A percentile compares a stretch with the other conserved stretches of the same genome.
phyloP scores from a whole-genome alignment of 2,113 vertebrate genomes.

The Gymnobelideus leadbeateri region DNA sequence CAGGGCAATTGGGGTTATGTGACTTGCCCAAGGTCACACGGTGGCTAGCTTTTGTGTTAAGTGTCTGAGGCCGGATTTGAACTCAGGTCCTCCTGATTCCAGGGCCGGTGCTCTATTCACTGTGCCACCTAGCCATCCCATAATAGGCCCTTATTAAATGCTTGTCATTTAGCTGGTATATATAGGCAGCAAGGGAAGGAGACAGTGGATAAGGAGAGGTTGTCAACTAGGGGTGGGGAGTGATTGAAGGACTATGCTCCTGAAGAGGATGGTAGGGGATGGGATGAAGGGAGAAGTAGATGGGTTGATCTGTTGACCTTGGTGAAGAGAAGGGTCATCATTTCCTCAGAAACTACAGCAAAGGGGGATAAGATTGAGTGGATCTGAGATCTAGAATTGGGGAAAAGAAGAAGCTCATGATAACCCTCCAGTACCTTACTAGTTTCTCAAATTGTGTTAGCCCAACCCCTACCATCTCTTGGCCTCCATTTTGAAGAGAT shows the following conservation, averaged over 20 bases:
- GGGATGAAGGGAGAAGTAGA: background rate
- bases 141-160: background rate
- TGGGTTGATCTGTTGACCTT: background rate
- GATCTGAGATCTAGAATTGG: background rate
- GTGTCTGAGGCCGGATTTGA: too few species aligned
- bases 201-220: background rate
- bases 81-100: too few species aligned
- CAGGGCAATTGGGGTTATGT: too few species aligned
- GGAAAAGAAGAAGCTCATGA: background rate
- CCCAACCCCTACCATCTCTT: background rate
- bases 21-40: too few species aligned
- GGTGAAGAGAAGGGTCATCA: background rate
- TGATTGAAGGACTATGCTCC: background rate
- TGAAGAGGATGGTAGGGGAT: background rate
- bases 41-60: too few species aligned
- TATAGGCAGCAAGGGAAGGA: background rate
- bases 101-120: too few species aligned
- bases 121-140: too few species aligned
- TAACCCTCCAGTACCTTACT: background rate
- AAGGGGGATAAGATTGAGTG: background rate
- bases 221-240: background rate
- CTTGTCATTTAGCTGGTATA: background rate
- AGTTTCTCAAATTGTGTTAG: background rate
- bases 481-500: background rate
- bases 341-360: background rate